Base-by-base conservation (phyloP, 2,888 invertebrate species). In the Acrobasis consociella region DNA sequence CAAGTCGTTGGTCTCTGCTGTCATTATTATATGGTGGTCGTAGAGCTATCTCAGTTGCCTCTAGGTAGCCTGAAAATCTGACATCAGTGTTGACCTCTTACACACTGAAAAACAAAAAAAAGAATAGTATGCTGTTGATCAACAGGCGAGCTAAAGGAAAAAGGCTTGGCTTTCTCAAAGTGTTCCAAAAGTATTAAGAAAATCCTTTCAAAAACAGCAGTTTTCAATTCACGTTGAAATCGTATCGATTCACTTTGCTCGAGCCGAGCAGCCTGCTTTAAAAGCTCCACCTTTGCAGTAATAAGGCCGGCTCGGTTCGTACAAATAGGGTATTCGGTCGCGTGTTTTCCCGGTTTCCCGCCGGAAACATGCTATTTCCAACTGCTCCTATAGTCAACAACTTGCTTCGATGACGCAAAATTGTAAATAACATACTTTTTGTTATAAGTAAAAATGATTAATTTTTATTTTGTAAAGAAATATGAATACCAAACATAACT, bases 221-320 rank as follows among this genome's bases (percentile, higher is more conserved):
- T 46, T 46, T 46, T 46, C 46, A 46, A 46, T 13, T 13, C 11
- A 46, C 13, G 46, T n/a, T n/a, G 13, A n/a, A 46, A 46, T 46
- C 46, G 11, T 46, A 46, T 46, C 13, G 46, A 46, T 46, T 46
- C 46, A 31, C 31, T 31, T 22, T 7, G 31, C 31, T 31, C 31
- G 8, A 31, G 31, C 31, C 31, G 31, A 31, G 31, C 31, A 31
- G 31, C 31, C 31, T 31, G 31, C 46, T 46, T 46, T 46, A n/a
- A 46, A 11, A 46, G 59, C 62, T 63, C 50, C 60, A 46, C 46
- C 46, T 46, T 46, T 13, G 46, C 46, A 46, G 46, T 46, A 46
- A 46, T n/a, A 46, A 13, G 46, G 46, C 46, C 46, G 46, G 1
- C 46, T 46, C 46, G 13, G 46, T 46, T 46, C n/a, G 46, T 10